Percentiles rank a stretch among this genome's conserved stretches.
Evolutionary conservation across 2,797 vertebrate genomes (phyloP).

Genomic region (Acrossocheilus wenchowensis): DNA sequence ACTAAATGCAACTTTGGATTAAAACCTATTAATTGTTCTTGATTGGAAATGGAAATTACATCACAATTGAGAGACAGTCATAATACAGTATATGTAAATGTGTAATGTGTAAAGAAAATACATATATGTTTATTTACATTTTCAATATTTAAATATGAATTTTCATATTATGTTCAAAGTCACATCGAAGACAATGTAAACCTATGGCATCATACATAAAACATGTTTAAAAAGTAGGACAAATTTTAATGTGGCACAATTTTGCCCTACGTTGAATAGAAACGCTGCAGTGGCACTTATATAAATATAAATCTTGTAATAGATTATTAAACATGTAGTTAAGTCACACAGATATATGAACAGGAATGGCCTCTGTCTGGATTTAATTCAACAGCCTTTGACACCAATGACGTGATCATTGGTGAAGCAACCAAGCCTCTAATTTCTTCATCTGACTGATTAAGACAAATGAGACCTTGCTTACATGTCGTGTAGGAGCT

Average conservation of each 20-base stretch:
- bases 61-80: not conserved
- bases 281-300: not conserved
- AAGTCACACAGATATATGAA: not conserved
- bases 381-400: conserved; percentile 12
- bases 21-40: not conserved
- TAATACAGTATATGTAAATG: not conserved
- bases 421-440: conserved; percentile 10
- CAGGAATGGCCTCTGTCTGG: not conserved
- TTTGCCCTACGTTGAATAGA: not conserved
- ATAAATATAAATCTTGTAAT: not conserved
- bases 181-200: not conserved
- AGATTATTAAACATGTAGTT: not conserved
- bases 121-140: not conserved
- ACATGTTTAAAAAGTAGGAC: not conserved
- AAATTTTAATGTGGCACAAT: not conserved
- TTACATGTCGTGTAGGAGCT: conserved; percentile 22
- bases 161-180: not conserved
- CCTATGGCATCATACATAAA: not conserved
- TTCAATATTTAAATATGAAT: not conserved
- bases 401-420: not conserved
- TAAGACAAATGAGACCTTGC: conserved; percentile 39
- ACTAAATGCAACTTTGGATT: too few species aligned
- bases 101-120: not conserved
- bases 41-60: not conserved
- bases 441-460: conserved; percentile 35